Percentiles rank a stretch among this genome's conserved stretches.
Evolutionary conservation across 1,140 invertebrate species (phyloP).

Genomic region (Brachionus plicatilis): DNA sequence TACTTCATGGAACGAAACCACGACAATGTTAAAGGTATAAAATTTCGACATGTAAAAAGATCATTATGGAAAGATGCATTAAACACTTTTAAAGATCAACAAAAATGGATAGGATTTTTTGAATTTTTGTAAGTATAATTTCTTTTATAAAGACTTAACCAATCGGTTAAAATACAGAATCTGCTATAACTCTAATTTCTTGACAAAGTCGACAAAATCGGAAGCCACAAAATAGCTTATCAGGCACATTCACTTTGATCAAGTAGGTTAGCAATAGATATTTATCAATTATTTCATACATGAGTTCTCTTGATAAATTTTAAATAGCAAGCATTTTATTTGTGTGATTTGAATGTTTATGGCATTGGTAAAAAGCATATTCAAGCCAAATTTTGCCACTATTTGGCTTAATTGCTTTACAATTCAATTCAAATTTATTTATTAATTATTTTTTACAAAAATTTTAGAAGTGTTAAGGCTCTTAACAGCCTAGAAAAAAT

Average conservation of each 20-base stretch:
- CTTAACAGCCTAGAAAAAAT: not conserved
- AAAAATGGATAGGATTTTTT: slow-evolving; percentile 15
- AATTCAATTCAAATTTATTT: not conserved
- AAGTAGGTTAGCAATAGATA: slow-evolving; percentile 7
- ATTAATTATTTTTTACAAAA: too few species aligned
- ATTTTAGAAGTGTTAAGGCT: not conserved
- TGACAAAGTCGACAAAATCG: not conserved
- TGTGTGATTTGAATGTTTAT: not conserved
- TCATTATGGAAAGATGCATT: not conserved
- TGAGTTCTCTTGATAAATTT: slow-evolving; percentile 16
- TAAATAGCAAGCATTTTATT: slow-evolving; percentile 9
- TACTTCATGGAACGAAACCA: not conserved
- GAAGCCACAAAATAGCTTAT: not conserved
- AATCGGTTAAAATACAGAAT: not conserved
- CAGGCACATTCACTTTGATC: slow-evolving; percentile 22
- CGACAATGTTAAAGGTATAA: not conserved
- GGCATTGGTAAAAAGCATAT: not conserved
- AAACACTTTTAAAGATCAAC: not conserved
- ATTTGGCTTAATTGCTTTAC: too few species aligned
- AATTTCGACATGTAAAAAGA: slow-evolving; percentile 1
- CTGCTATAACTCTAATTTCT: too few species aligned
- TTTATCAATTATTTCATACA: not conserved
- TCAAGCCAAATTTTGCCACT: not conserved
- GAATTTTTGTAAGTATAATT: not conserved
- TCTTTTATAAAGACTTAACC: not conserved